Conservation (phyloP, 2,113 vertebrate genomes). For the Sinocyclocheilus rhinocerous region DNA sequence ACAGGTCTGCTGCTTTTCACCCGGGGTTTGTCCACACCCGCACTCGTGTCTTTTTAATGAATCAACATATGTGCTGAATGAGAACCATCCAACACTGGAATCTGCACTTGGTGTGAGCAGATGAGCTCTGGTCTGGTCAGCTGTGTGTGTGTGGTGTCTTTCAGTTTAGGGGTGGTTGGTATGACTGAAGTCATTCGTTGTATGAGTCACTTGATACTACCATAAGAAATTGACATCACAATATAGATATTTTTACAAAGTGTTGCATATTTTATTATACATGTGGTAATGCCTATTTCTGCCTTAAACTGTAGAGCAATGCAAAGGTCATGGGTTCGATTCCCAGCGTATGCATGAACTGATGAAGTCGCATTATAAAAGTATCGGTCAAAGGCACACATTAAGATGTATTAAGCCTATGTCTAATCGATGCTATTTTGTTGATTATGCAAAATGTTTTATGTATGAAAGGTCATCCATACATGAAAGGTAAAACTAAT, state of each 20-base stretch:
- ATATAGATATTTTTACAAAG: neutral
- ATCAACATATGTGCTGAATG: conserved; percentile 29
- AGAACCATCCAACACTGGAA: conserved; percentile 27
- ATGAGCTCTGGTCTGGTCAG: conserved; percentile 28
- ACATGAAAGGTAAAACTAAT: neutral
- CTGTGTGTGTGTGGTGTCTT: conserved; percentile 14
- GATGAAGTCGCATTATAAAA: neutral
- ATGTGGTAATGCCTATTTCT: neutral
- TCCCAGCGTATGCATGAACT: neutral
- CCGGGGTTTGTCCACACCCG: neutral
- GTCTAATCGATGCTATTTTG: too few species aligned
- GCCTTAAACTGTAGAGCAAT: neutral
- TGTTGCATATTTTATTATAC: neutral
- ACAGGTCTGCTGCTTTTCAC: conserved; percentile 10
- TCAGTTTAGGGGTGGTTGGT: conserved; percentile 44
- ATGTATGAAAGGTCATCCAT: neutral
- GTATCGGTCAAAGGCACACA: neutral
- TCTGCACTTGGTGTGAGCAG: conserved; percentile 17
- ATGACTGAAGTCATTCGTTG: neutral
- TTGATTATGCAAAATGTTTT: neutral
- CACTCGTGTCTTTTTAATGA: conserved; percentile 12
- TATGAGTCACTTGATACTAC: neutral
- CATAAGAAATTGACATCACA: neutral
- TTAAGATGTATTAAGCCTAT: too few species aligned
- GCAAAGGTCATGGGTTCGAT: neutral